Base-by-base conservation (phyloP, 2,113 vertebrate genomes). In the Nymphicus hollandicus region DNA sequence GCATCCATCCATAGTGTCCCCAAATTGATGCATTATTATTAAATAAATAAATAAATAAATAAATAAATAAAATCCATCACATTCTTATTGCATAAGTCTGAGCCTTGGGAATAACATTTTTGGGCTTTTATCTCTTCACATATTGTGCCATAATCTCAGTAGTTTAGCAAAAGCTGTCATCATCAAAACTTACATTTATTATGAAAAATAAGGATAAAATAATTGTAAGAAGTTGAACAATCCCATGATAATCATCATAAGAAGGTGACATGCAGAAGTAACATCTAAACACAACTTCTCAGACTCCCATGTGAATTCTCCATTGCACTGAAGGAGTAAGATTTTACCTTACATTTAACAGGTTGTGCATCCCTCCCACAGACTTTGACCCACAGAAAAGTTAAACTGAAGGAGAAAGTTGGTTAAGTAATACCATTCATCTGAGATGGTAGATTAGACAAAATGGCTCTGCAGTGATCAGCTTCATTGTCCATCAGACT, bases 241-340 rank as follows among this genome's bases (percentile, higher is more conserved):
- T 31, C 14, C 5, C 17, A 25, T 61, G 56, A 25, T 12, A 41
- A 49, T 7, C 6, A 50, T 53, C 37, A 19, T 35, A 53, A 31
- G 10, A 84, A 66, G 13, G 4, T n/a, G 7, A 41, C 44, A 23
- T 72, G 19, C 13, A 74, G 60, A 72, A 86, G 11, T 43, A 55
- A 23, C 0, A 0, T 28, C 7, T 44, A 68, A 69, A 29, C 5
- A 50, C 1, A 4, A 2, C 28, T 50, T 60, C 44, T 46, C 16
- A 24, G 17, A 13, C 14, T 64, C 1, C 4, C 4, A 14, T 8
- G 68, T 86, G 9, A 23, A 56, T 47, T 64, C 22, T 69, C 14
- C 22, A 4, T 24, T 56, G 6, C 7, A 44, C 18, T 24, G 55
- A 77, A 53, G 7, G 3, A 86, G 3, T 5, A 92, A 81, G 7